These are phyloP conservation scores for Fregetta grallaria DNA, from an alignment of 2,113 vertebrate genomes.

Conservation along the genomic window DNA sequence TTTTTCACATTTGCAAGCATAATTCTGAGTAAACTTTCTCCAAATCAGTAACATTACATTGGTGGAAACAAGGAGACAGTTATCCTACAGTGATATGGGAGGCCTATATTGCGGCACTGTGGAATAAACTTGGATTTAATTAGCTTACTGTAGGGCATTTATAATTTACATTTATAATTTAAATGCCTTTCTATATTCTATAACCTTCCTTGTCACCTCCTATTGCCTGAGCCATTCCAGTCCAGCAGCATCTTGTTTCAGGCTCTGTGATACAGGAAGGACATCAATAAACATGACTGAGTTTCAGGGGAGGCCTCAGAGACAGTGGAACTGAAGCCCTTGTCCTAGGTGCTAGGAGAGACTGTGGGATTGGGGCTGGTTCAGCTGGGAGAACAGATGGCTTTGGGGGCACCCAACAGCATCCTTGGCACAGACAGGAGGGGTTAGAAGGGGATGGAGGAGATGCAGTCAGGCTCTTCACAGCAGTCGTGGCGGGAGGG, in stretches of 20 bases:
- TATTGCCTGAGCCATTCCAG: background rate
- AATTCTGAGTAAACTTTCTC: background rate
- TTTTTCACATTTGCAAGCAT: background rate
- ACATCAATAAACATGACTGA: background rate
- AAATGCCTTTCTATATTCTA: background rate
- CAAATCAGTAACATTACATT: background rate
- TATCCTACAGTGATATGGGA: background rate
- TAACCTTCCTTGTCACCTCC: background rate
- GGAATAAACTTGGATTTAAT: background rate
- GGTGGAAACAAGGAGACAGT: background rate
- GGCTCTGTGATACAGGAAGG: background rate
- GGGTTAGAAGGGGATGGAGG: background rate
- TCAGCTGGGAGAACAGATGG: background rate
- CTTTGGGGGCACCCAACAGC: background rate
- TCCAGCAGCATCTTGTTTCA: background rate
- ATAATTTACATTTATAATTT: background rate
- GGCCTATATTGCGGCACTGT: background rate
- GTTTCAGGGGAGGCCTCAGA: background rate
- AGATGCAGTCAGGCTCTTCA: fast-evolving
- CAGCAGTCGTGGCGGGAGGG: fast-evolving
- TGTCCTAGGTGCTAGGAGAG: background rate
- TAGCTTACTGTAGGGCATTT: background rate
- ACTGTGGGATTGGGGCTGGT: fast-evolving
- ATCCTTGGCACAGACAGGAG: fast-evolving
- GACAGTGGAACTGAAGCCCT: fast-evolving